Base-by-base conservation (phyloP, 2,888 invertebrate species). In the Syritta pipiens region DNA sequence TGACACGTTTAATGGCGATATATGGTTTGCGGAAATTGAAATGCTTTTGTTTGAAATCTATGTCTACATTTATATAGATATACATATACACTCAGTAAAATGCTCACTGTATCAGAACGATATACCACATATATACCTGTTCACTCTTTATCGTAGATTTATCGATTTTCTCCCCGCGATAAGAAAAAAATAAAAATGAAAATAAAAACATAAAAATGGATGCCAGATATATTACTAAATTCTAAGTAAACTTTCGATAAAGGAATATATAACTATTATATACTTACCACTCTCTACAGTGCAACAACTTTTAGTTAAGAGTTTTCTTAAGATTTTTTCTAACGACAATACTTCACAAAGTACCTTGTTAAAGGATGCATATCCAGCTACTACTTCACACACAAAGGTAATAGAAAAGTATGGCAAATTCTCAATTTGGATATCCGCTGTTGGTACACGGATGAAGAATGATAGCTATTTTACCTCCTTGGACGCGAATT, bases 301-400 rank as follows among this genome's bases (percentile, higher is more conserved):
- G 6, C 10, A 40, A 22, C 12, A n/a, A 14, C n/a, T 12, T 20
- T 19, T 19, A 6, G 20, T 17, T 12, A 19, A 9, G 6, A 19
- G 12, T 6, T 4, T n/a, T 30, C 7, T 14, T 60, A 17, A 19
- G 22, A 6, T 5, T 6, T 17, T 4, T n/a, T 69, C 72, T 63
- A 63, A 42, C 53, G 12, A 53, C 12, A 22, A 65, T 59, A 51
- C 55, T 65, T 19, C 17, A 53, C 46, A n/a, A 51, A 53, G 40
- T 72, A 65, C 65, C 72, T 72, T 57, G 24, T 57, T 30, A 55
- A 53, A 49, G 77, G 77, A 72, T 77, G 53, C 77, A 71, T 76
- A 57, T 59, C 72, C 63, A 71, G 51, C 59, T 65, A 49, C 59
- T 63, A 65, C 40, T 65, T 19, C 51, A 46, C 35, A 30, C 42